Evolutionary conservation across 1,140 invertebrate genomes (phyloP).

Genomic region (Dryas iulia): DNA sequence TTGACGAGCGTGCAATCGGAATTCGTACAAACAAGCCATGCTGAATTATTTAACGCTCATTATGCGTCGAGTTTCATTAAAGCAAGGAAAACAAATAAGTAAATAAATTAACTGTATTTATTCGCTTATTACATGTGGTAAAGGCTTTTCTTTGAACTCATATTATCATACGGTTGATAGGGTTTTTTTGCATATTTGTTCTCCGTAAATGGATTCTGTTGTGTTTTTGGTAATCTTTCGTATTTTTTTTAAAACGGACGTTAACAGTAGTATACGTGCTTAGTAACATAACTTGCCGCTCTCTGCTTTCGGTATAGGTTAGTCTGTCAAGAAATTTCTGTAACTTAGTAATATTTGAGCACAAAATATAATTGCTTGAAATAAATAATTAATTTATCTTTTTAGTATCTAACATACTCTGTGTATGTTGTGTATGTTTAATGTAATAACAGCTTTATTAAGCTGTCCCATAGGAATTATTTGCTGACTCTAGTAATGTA

Average conservation of each 20-base stretch:
- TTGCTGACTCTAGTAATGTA: no score
- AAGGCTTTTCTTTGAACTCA: not conserved
- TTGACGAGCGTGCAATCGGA: not conserved
- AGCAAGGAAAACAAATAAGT: constrained; percentile 8
- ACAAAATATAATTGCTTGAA: no score
- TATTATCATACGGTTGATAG: not conserved
- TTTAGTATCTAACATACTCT: no score
- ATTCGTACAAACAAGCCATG: constrained; percentile 4
- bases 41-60: constrained; percentile 11
- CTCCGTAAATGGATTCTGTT: not conserved
- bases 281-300: no score
- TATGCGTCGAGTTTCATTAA: constrained; percentile 6
- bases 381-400: no score
- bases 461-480: no score
- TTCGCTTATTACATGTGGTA: not conserved
- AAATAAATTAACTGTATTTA: constrained; percentile 6
- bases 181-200: not conserved
- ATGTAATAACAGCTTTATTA: no score
- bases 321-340: no score
- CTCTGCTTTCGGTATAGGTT: no score
- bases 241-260: not conserved
- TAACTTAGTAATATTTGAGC: no score
- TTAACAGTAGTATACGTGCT: no score
- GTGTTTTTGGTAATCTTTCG: not conserved
- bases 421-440: no score